A percentile compares a stretch with the other conserved stretches of the same genome.
Conservation (phyloP, 2,888 invertebrate genomes). For the Lasiommata megera region DNA sequence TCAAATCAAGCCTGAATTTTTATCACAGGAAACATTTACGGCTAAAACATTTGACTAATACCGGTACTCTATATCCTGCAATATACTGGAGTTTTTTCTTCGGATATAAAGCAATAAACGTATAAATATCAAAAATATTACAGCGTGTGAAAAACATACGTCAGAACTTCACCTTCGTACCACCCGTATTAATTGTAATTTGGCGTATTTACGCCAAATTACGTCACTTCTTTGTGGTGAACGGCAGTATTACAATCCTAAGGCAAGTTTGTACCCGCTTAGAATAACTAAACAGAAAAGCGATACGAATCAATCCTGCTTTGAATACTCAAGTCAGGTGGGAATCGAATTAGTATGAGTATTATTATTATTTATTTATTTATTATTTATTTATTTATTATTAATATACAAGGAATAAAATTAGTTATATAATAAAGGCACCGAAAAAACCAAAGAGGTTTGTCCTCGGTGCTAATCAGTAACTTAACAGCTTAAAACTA, state of each 20-base stretch:
- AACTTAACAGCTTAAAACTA: too few species aligned
- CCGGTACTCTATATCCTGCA: background rate
- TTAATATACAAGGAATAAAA: too few species aligned
- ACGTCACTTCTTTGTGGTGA: too few species aligned
- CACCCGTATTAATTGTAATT: too few species aligned
- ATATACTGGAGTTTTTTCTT: background rate
- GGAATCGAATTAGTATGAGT: background rate
- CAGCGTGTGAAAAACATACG: conserved; percentile 14
- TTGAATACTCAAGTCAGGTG: conserved; percentile 15
- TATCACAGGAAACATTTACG: background rate
- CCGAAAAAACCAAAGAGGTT: too few species aligned
- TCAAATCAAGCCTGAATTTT: background rate
- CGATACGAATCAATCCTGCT: conserved; percentile 19
- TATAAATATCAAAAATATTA: background rate
- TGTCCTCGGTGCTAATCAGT: too few species aligned
- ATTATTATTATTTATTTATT: too few species aligned
- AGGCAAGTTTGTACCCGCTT: conserved; percentile 1
- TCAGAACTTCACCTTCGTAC: too few species aligned
- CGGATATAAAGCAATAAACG: background rate
- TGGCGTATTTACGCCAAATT: too few species aligned
- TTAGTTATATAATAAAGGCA: too few species aligned
- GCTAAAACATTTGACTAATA: background rate
- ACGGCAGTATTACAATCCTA: too few species aligned
- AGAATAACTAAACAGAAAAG: conserved; percentile 22
- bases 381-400: too few species aligned